Evolutionary conservation across 2,113 vertebrate genomes (phyloP).

Genomic region (Meleagris gallopavo): DNA sequence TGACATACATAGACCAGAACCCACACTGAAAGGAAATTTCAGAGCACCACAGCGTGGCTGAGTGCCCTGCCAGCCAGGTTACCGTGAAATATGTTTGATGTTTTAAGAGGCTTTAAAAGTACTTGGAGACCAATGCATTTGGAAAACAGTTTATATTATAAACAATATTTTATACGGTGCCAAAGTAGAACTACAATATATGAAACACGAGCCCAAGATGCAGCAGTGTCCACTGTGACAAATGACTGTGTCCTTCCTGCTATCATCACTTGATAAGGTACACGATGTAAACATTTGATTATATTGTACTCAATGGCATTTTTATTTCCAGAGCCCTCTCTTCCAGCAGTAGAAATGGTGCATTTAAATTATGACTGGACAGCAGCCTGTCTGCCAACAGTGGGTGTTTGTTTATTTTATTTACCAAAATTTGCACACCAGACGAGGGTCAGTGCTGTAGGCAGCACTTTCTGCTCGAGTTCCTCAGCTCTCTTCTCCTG

Average conservation of each 20-base stretch:
- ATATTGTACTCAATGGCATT: background rate
- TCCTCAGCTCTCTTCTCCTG: background rate
- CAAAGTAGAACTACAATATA: background rate
- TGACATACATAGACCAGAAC: accelerated
- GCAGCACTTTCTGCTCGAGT: background rate
- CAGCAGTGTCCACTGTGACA: background rate
- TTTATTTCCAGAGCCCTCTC: background rate
- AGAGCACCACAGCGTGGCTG: background rate
- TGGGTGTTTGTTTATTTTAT: background rate
- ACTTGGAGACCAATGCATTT: background rate
- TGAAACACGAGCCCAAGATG: background rate
- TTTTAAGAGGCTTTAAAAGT: background rate
- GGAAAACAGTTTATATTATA: background rate
- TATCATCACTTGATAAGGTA: background rate
- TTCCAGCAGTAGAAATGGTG: background rate
- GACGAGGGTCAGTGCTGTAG: accelerated
- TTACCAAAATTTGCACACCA: background rate
- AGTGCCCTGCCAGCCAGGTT: background rate
- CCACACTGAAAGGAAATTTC: background rate
- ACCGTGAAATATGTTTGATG: background rate
- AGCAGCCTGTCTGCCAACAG: background rate
- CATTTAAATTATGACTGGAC: background rate
- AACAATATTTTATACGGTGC: background rate
- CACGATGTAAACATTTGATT: background rate
- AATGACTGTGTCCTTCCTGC: background rate